Percentiles rank a stretch among this genome's conserved stretches.
Conservation (phyloP, 2,797 vertebrate species). For the Meriones psammophilus region DNA sequence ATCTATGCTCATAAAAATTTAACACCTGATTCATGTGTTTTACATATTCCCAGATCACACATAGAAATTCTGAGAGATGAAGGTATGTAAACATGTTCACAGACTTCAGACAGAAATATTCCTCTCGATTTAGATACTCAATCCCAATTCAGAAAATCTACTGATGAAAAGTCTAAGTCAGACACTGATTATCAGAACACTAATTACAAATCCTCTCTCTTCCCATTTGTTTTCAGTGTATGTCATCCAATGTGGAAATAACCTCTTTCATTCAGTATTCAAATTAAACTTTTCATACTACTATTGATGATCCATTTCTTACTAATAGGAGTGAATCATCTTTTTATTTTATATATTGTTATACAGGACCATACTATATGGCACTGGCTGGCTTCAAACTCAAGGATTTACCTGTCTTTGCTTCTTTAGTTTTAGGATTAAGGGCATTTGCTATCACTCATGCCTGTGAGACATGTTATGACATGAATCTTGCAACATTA, state of each 20-base stretch:
- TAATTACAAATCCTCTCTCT: constrained; percentile 80
- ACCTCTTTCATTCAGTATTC: constrained; percentile 77
- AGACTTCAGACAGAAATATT: neutral
- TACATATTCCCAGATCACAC: neutral
- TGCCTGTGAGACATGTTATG: constrained; percentile 2
- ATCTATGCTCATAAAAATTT: neutral
- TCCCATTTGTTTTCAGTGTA: constrained; percentile 1
- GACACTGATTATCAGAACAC: constrained; percentile 74
- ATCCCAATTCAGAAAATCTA: constrained; percentile 60
- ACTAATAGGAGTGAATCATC: constrained; percentile 80
- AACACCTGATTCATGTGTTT: neutral
- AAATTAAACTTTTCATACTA: constrained; percentile 72
- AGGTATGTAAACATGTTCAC: neutral
- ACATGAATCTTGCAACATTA: constrained; percentile 73
- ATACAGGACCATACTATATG: neutral
- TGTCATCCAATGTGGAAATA: neutral
- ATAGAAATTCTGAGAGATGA: neutral
- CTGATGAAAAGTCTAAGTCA: constrained; percentile 79
- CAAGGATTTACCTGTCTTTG: neutral
- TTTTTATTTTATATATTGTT: neutral
- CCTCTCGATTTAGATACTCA: neutral
- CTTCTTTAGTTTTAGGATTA: neutral
- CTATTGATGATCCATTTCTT: constrained; percentile 82
- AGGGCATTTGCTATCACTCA: neutral
- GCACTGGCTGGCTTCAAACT: neutral